These are phyloP conservation scores for Trachops cirrhosus DNA, from an alignment of 2,797 vertebrate species.

Conservation along the genomic window DNA sequence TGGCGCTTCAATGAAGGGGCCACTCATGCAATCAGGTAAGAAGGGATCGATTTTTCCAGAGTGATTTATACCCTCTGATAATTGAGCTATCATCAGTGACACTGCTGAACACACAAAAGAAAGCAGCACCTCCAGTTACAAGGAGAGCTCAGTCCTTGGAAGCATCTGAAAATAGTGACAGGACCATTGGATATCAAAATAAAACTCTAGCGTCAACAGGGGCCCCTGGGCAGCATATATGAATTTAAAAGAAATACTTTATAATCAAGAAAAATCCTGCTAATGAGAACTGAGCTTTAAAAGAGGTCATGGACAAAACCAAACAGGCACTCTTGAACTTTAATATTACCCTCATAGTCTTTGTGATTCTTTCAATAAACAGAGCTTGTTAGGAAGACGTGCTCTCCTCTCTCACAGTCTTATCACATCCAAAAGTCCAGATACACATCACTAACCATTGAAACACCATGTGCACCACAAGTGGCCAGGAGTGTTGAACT, in stretches of 20 bases:
- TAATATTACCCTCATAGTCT: not conserved
- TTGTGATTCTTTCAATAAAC: not conserved
- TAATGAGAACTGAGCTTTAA: not conserved
- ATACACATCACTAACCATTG: not conserved
- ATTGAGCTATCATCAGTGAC: constrained; percentile 66
- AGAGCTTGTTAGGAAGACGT: not conserved
- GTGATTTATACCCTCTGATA: constrained; percentile 64
- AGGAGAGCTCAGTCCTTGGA: not conserved
- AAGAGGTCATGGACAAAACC: not conserved
- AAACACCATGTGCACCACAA: not conserved
- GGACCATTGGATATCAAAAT: constrained; percentile 12
- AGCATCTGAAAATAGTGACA: not conserved
- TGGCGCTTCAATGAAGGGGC: constrained; percentile 35
- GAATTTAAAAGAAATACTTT: constrained; percentile 14
- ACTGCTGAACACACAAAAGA: constrained; percentile 44
- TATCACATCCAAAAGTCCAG: not conserved
- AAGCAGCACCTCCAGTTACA: not conserved
- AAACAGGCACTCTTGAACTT: not conserved
- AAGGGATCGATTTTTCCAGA: constrained; percentile 39
- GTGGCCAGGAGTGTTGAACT: not conserved
- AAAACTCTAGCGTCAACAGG: not conserved
- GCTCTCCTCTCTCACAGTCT: not conserved
- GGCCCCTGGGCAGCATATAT: not conserved
- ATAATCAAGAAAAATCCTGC: not conserved
- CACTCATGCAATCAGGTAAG: constrained; percentile 3